Evolutionary conservation across 2,888 invertebrate genomes (phyloP), one percentile per base, ranked within the genome.

Genomic region (Stenoptilia bipunctidactyla): DNA sequence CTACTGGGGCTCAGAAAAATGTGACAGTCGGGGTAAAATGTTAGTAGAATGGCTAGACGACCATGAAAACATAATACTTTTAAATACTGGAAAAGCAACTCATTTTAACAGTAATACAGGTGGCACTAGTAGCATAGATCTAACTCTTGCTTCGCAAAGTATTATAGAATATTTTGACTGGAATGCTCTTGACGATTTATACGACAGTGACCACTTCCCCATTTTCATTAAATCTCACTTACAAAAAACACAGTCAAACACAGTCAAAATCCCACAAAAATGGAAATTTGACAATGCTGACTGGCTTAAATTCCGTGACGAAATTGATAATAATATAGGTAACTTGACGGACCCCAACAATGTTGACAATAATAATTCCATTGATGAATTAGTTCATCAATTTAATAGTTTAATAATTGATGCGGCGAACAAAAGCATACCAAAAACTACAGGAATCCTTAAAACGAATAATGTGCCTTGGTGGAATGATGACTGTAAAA

Each of bases 131-230:
- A 37, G 4, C 15, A 44, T 43, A 27, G 43, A 46, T 40, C 20
- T 43, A 36, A 40, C 45, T 40, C 34, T 48, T 1, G 43, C 44
- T 43, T 45, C 43, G 40, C 43, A 41, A 43, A 42, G 36, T 44
- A 46, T 45, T 39, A 30, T 27, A n/a, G 38, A 43, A 37, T 48
- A 45, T 48, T 48, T 48, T 44, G 45, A 45, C 27, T 48, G 48
- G 46, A 43, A 46, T 37, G 45, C 46, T n/a, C 34, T 48, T 34
- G 48, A 48, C 1, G 40, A 46, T 37, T 42, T 46, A 20, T 44
- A 43, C 34, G 45, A 46, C 13, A 46, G 45, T 42, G 47, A 47
- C 34, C 47, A 45, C 13, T 47, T 45, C 15, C 45, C 44, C 8
- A 44, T 44, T 37, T 30, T 27, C 12, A 42, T 42, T 14, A 40